A percentile compares a stretch with the other conserved stretches of the same genome.
Conservation (phyloP, 2,113 vertebrate species). For the Abramis brama region DNA sequence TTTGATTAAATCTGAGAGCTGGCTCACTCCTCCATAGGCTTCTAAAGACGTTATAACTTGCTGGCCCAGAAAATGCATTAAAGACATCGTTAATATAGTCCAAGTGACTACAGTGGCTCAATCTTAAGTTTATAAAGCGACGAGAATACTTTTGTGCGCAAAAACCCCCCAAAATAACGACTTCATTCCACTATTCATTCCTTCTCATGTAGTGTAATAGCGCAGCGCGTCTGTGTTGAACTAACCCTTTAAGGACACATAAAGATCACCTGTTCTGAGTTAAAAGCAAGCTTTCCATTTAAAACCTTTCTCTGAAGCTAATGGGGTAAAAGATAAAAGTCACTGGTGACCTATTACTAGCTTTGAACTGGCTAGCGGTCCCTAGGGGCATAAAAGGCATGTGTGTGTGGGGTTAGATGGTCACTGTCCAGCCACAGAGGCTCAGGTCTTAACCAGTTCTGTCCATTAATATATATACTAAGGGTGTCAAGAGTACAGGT, state of each 20-base stretch:
- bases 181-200: too few relatives aligned
- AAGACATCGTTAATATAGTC: too few relatives aligned
- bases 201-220: too few relatives aligned
- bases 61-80: too few relatives aligned
- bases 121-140: too few relatives aligned
- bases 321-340: background rate
- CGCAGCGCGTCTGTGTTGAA: too few relatives aligned
- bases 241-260: background rate
- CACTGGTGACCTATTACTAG: slow-evolving; percentile 9
- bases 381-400: slow-evolving; percentile 13
- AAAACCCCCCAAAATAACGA: too few relatives aligned
- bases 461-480: background rate
- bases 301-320: slow-evolving; percentile 7
- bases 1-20: too few relatives aligned
- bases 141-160: too few relatives aligned
- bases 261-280: background rate
- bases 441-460: background rate
- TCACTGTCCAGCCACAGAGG: background rate
- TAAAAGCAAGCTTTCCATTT: slow-evolving; percentile 9
- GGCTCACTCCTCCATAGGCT: too few relatives aligned
- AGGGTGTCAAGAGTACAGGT: background rate
- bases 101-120: too few relatives aligned
- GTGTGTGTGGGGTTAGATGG: slow-evolving; percentile 5
- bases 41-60: too few relatives aligned
- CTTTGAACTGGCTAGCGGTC: background rate